phyloP scores from a whole-genome alignment of 2,797 vertebrate species.

The Acipenser transmontanus region DNA sequence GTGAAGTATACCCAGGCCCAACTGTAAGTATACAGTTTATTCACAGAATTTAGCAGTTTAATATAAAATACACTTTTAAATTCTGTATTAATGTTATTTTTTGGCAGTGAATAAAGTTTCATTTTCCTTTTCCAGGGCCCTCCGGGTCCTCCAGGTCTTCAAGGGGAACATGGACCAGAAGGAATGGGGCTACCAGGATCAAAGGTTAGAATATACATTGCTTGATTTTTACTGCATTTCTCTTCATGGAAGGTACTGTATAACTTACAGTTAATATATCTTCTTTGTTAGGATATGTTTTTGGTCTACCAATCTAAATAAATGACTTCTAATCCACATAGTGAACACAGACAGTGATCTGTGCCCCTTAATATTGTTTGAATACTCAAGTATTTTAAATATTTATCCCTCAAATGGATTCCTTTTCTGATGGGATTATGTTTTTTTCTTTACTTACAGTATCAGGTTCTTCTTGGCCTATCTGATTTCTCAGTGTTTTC shows the following conservation, averaged over 20 bases:
- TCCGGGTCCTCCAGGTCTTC: constrained; percentile 67
- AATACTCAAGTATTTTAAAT: neutral
- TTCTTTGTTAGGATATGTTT: too few species aligned
- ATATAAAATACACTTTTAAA: neutral
- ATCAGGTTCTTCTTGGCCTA: too few species aligned
- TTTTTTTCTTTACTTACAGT: neutral
- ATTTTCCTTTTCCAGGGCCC: constrained; percentile 56
- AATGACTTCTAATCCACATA: too few species aligned
- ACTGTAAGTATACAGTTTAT: constrained; percentile 53
- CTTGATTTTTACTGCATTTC: neutral
- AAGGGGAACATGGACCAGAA: constrained; percentile 71
- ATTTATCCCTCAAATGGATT: neutral
- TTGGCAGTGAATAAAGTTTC: constrained; percentile 3
- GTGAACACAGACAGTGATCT: too few species aligned
- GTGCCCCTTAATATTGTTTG: neutral
- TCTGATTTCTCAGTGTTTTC: neutral
- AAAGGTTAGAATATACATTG: constrained; percentile 59
- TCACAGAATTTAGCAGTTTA: neutral
- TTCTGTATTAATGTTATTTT: neutral
- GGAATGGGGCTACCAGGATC: constrained; percentile 78
- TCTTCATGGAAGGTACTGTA: neutral
- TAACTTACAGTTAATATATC: too few species aligned
- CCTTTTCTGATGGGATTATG: constrained; percentile 2
- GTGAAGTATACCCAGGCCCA: constrained; percentile 74
- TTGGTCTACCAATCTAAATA: too few species aligned